Conservation (phyloP, 2,797 vertebrate genomes). For the Falco novaeseelandiae region DNA sequence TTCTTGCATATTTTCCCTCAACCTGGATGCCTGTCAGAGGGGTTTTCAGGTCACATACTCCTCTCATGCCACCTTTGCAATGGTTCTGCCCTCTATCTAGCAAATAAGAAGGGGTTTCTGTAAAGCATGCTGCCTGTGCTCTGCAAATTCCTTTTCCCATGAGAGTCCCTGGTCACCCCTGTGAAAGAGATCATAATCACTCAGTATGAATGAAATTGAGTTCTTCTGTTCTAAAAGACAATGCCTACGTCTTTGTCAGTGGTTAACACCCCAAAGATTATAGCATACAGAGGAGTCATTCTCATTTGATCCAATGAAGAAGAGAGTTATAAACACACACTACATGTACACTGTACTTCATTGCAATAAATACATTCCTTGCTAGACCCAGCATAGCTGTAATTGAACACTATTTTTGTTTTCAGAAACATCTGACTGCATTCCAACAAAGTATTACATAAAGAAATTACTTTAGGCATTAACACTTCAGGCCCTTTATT, state of each 20-base stretch:
- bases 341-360: not conserved
- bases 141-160: not conserved
- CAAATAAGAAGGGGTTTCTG: not conserved
- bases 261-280: not conserved
- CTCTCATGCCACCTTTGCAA: not conserved
- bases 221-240: not conserved
- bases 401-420: not conserved
- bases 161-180: not conserved
- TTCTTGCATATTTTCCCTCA: not conserved
- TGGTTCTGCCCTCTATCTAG: not conserved
- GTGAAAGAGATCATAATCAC: not conserved
- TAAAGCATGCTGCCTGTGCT: not conserved
- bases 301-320: not conserved
- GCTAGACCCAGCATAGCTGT: not conserved
- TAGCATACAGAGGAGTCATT: not conserved
- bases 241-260: not conserved
- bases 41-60: not conserved
- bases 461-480: not conserved
- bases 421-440: not conserved
- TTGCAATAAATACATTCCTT: not conserved
- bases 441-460: not conserved
- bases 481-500: not conserved
- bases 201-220: not conserved
- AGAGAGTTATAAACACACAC: not conserved
- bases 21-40: not conserved